Base-by-base conservation (phyloP, 2,888 invertebrate genomes). In the Plagodis dolabraria region DNA sequence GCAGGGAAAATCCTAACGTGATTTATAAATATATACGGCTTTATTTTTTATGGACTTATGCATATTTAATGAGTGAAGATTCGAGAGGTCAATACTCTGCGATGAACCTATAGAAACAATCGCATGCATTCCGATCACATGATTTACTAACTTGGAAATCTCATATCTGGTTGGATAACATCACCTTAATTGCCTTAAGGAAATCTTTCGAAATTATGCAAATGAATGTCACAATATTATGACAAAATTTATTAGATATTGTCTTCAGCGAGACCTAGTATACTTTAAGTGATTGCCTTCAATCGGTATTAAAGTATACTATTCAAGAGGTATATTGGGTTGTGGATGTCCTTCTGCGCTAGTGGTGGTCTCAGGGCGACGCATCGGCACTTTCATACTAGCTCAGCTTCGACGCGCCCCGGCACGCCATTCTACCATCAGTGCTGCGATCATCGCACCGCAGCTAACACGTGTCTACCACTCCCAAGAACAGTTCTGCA, bases 391-490 rank as follows among this genome's bases (percentile, higher is more conserved):
- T 80, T 76, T 78, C 79, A 76, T 75, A 49, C 60, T 40, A 72
- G 71, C 80, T 77, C 76, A 85, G 80, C 83, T 87, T 86, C 84
- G 73, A 82, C 74, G 73, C 75, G 57, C 67, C 62, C 67, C 62
- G 63, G 61, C 72, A 72, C 76, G 77, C 71, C 83, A 82, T 78
- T 76, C 78, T 78, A 68, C 75, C 72, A 79, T 64, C 68, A 80
- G 80, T 68, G 66, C 63, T 64, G 63, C 55, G 63, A 63, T 83
- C 86, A 86, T 85, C 78, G 74, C 72, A 60, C 77, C 71, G 59
- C 46, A 58, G 62, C 57, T 51, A 47, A 11, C 60, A 68, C 67
- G 66, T 60, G 65, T 63, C 51, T 22, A 53, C n/a, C 51, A 52
- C 51, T 33, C 9, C 33, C 47, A 56, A 52, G 38, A 45, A 42